These are phyloP conservation scores for Thalassaphorura encarpata DNA, from an alignment of 1,140 invertebrate species.

Conservation along the genomic window DNA sequence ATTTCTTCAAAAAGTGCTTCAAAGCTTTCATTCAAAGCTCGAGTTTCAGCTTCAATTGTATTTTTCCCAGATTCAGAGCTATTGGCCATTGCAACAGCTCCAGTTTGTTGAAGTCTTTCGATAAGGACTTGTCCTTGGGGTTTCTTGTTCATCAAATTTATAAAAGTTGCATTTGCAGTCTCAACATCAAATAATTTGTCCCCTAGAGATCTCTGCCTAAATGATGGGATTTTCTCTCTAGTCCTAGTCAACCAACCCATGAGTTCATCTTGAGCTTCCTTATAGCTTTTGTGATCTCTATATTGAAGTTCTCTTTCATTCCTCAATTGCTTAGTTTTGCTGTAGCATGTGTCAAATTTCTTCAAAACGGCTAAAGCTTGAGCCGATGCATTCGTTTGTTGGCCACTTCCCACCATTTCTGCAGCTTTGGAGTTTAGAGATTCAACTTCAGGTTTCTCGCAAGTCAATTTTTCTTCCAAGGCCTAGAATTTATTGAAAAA, in stretches of 20 bases:
- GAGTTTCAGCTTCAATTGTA: slow-evolving; percentile 71
- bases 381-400: slow-evolving; percentile 65
- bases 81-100: slow-evolving; percentile 70
- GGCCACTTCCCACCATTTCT: slow-evolving; percentile 75
- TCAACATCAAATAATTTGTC: slow-evolving; percentile 75
- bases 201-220: slow-evolving; percentile 70
- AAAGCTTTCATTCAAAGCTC: slow-evolving; percentile 69
- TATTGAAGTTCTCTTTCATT: slow-evolving; percentile 72
- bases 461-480: slow-evolving; percentile 77
- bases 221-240: slow-evolving; percentile 74
- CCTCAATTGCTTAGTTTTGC: slow-evolving; percentile 59
- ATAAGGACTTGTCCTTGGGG: slow-evolving; percentile 78
- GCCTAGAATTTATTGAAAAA: slow-evolving; percentile 23
- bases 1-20: slow-evolving; percentile 76
- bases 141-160: slow-evolving; percentile 74
- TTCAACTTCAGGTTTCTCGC: slow-evolving; percentile 87
- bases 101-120: slow-evolving; percentile 73
- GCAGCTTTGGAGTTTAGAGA: slow-evolving; percentile 70
- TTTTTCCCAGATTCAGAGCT: slow-evolving; percentile 68
- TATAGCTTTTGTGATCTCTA: slow-evolving; percentile 74
- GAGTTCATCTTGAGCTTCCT: slow-evolving; percentile 79
- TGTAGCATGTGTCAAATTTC: slow-evolving; percentile 61
- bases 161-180: slow-evolving; percentile 71
- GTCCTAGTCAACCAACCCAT: slow-evolving; percentile 71
- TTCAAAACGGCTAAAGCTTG: slow-evolving; percentile 75